Percentiles rank a stretch among this genome's conserved stretches.
phyloP scores from a whole-genome alignment of 53 echinoderm and acorn worm species.

The Echinometra lucunter region DNA sequence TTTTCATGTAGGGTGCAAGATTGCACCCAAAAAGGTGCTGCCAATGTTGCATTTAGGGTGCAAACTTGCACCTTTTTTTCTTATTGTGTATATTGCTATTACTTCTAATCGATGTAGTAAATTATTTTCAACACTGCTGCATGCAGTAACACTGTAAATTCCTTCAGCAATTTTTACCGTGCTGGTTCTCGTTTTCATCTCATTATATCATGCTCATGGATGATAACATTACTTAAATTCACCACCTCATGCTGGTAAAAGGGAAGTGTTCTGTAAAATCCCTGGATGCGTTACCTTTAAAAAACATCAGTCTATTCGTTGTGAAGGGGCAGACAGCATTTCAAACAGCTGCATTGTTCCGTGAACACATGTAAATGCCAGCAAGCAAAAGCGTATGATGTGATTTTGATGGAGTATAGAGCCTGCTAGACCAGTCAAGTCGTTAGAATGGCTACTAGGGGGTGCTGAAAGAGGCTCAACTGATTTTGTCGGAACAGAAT shows the following conservation, averaged over 20 bases:
- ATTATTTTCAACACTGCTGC: too few species aligned
- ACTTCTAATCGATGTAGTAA: too few species aligned
- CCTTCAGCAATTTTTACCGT: too few species aligned
- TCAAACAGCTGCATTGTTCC: slow-evolving; percentile 21
- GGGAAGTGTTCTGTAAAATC: background rate
- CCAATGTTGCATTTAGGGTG: too few species aligned
- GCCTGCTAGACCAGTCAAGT: slow-evolving; percentile 30
- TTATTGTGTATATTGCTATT: too few species aligned
- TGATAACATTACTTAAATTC: background rate
- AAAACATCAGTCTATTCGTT: background rate
- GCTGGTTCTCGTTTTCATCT: background rate
- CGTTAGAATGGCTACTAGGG: background rate
- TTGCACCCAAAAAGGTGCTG: too few species aligned
- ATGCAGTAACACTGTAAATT: too few species aligned
- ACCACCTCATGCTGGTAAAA: background rate
- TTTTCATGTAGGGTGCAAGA: too few species aligned
- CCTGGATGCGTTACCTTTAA: background rate
- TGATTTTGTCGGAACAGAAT: slow-evolving; percentile 3
- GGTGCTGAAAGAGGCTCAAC: slow-evolving; percentile 17
- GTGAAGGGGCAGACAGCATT: slow-evolving; percentile 13
- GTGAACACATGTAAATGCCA: slow-evolving; percentile 49
- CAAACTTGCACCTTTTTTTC: too few species aligned
- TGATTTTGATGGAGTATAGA: slow-evolving; percentile 49
- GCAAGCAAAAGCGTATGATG: slow-evolving; percentile 48
- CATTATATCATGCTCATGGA: background rate